Percentiles rank a stretch among this genome's conserved stretches.
Conservation (phyloP, 2,113 vertebrate genomes). For the Phalacrocorax aristotelis region DNA sequence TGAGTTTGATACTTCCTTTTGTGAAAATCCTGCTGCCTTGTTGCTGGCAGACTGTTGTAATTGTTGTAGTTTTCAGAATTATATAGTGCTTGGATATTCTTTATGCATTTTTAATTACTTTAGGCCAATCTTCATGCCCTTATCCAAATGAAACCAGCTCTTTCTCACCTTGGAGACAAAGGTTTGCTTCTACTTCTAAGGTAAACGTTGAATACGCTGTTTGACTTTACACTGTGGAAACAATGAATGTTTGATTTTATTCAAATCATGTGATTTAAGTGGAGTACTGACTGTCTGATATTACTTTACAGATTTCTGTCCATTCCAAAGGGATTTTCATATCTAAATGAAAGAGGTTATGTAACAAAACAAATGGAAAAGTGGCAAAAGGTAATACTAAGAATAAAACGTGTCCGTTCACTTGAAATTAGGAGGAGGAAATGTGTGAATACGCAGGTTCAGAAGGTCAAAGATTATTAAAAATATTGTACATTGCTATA, state of each 20-base stretch:
- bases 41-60: neutral
- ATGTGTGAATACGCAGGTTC: neutral
- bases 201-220: conserved; percentile 66
- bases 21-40: neutral
- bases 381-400: conserved; percentile 88
- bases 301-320: conserved; percentile 86
- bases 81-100: neutral
- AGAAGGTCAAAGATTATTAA: neutral
- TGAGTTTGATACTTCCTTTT: neutral
- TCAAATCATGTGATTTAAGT: neutral
- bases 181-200: conserved; percentile 90
- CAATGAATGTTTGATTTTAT: neutral
- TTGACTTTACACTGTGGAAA: neutral
- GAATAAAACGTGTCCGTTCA: neutral
- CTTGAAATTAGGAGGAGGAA: neutral
- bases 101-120: neutral
- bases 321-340: conserved; percentile 95
- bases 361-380: conserved; percentile 92
- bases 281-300: neutral
- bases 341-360: conserved; percentile 92
- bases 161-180: conserved; percentile 93
- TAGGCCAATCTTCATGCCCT: conserved; percentile 94
- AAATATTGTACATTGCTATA: neutral
- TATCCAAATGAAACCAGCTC: conserved; percentile 92
- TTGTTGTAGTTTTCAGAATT: neutral